Percentiles rank a stretch among this genome's conserved stretches.
Evolutionary conservation across 2,797 vertebrate species (phyloP).

Genomic region (Sebastes hubbsi): DNA sequence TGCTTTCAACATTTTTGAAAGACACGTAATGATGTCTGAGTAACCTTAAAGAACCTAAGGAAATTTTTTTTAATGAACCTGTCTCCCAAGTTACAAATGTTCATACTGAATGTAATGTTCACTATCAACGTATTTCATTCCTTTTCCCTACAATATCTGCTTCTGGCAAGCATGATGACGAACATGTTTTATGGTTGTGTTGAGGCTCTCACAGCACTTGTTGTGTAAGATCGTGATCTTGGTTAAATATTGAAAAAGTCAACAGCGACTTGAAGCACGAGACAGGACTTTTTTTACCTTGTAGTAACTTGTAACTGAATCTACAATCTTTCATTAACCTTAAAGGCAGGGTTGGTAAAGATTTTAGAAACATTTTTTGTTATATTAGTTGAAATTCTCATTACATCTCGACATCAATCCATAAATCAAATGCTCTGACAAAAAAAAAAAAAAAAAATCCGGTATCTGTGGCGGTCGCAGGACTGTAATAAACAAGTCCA

Average conservation of each 20-base stretch:
- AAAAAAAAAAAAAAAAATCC: too few species aligned
- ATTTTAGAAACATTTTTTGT: too few species aligned
- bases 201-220: background rate
- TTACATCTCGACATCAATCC: too few species aligned
- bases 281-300: background rate
- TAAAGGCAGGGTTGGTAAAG: too few species aligned
- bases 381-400: too few species aligned
- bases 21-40: background rate
- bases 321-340: background rate
- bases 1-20: background rate
- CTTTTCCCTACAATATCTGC: background rate
- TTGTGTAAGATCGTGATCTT: too few species aligned
- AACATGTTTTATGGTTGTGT: background rate
- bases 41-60: background rate
- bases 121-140: background rate
- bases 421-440: too few species aligned
- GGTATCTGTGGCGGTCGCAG: too few species aligned
- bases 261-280: background rate
- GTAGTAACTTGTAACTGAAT: background rate
- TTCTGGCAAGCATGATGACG: background rate
- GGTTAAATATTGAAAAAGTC: too few species aligned
- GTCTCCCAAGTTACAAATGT: background rate
- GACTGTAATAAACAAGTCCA: too few species aligned
- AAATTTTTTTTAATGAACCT: too few species aligned
- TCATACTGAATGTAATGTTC: background rate